Conservation (phyloP, 2,888 invertebrate species). For the Druceiella hillmani region DNA sequence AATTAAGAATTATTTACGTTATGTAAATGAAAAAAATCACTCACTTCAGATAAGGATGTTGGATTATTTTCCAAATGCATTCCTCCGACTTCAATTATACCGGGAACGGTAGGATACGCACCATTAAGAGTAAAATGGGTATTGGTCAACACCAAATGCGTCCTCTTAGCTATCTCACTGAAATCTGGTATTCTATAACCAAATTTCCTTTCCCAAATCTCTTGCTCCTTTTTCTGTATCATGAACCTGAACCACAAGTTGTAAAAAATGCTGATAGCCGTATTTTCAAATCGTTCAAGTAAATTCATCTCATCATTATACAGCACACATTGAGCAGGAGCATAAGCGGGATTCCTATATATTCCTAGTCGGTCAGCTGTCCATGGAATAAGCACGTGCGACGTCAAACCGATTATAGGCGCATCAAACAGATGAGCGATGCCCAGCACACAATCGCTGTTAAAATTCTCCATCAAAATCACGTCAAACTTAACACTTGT, state of each 20-base stretch:
- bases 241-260: slow-evolving; percentile 35
- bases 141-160: slow-evolving; percentile 53
- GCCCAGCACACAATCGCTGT: slow-evolving; percentile 59
- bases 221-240: slow-evolving; percentile 35
- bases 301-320: slow-evolving; percentile 47
- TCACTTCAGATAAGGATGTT: no score
- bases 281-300: slow-evolving; percentile 42
- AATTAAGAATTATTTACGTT: no score
- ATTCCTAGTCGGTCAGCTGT: slow-evolving; percentile 39
- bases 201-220: slow-evolving; percentile 39
- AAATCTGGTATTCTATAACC: slow-evolving; percentile 47
- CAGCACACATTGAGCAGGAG: slow-evolving; percentile 49
- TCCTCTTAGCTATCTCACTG: slow-evolving; percentile 44
- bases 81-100: slow-evolving; percentile 59
- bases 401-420: slow-evolving; percentile 52
- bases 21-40: no score
- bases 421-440: slow-evolving; percentile 53
- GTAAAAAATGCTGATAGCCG: slow-evolving; percentile 30
- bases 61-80: no score
- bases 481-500: slow-evolving; percentile 52
- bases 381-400: slow-evolving; percentile 56
- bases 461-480: slow-evolving; percentile 57
- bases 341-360: slow-evolving; percentile 46
- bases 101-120: slow-evolving; percentile 49
- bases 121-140: slow-evolving; percentile 57